Conservation (phyloP, 2,888 invertebrate genomes). For the Phortica okadai region DNA sequence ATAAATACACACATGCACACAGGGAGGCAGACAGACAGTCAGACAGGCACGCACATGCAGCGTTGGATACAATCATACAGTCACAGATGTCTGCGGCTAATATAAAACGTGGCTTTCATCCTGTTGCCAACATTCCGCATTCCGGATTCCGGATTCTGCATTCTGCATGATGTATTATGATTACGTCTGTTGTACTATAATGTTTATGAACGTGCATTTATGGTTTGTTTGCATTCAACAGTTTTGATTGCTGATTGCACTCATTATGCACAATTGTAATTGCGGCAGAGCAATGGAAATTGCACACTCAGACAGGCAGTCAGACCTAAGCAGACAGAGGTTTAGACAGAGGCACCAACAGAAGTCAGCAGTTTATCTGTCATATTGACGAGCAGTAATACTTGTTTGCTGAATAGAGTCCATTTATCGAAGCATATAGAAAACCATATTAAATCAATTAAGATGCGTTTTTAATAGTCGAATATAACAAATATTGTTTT, state of each 20-base stretch:
- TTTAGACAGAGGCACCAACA: too few species aligned
- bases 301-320: too few species aligned
- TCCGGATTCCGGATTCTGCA: background rate
- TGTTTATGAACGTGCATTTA: constrained; percentile 60
- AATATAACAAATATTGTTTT: too few species aligned
- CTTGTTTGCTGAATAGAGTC: too few species aligned
- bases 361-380: too few species aligned
- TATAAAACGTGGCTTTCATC: constrained; percentile 63
- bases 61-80: constrained; percentile 38
- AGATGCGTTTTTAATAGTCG: too few species aligned
- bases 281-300: too few species aligned
- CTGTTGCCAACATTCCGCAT: constrained; percentile 15
- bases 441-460: too few species aligned
- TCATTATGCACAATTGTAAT: constrained; percentile 42
- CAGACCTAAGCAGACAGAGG: too few species aligned
- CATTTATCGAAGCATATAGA: too few species aligned
- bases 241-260: constrained; percentile 60
- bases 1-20: constrained; percentile 20
- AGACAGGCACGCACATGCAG: too few species aligned
- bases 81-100: constrained; percentile 66
- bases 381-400: too few species aligned
- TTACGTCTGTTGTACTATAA: constrained; percentile 37
- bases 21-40: background rate
- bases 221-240: constrained; percentile 61
- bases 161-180: constrained; percentile 25